Base-by-base conservation (phyloP, 2,888 invertebrate species). In the Aplocera efformata region DNA sequence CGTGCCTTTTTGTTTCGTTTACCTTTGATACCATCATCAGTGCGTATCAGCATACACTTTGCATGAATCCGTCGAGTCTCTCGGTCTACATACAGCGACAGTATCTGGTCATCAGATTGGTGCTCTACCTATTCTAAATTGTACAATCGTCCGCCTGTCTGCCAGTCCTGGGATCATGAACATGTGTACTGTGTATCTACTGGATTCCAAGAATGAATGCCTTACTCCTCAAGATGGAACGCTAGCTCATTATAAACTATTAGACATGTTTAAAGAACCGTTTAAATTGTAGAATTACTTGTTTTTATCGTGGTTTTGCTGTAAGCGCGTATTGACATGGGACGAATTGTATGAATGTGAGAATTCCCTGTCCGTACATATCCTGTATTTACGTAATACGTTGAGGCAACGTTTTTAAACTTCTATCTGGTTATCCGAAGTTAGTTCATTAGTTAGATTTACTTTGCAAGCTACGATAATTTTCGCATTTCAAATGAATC, bases 121-220 rank as follows among this genome's bases (percentile, higher is more conserved):
- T 28, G 23, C 10, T 24, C 21, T 37, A 22, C 10, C 32, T 38
- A 38, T 32, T 32, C 25, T 51, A 51, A 48, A 56, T 62, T 64
- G 58, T 63, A 62, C 60, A 60, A 63, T 69, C 70, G 72, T 65
- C 70, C 53, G 59, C 66, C 61, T 70, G 69, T 70, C 70, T 71
- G 66, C 63, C 63, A 56, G 53, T 47, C 48, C 49, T 45, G 47
- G 44, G 40, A 49, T 55, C 54, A 50, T 51, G 51, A 57, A 53
- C 60, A 64, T 57, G 55, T 56, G 56, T 54, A 39, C 51, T 48
- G 44, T 60, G 64, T 57, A 54, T 56, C 55, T 54, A 39, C 51
- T 48, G 44, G 43, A 54, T 79, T 79, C 74, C 59, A 55, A 60
- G 73, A 80, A 79, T 70, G 68, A 71, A 75, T 71, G 68, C 70